phyloP scores from a whole-genome alignment of 2,113 vertebrate species.

The Gopherus flavomarginatus region DNA sequence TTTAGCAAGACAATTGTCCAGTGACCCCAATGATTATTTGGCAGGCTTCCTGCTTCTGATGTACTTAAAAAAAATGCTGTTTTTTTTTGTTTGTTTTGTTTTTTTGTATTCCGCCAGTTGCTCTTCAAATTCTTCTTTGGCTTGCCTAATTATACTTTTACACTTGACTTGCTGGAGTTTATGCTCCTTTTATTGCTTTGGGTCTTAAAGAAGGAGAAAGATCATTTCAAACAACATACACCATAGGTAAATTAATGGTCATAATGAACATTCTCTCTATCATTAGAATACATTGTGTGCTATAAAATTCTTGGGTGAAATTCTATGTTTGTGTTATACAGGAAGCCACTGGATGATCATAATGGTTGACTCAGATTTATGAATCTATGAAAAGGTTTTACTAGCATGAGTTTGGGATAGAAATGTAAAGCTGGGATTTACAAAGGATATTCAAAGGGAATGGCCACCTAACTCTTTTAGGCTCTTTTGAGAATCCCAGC shows the following conservation, averaged over 20 bases:
- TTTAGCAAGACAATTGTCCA: no score
- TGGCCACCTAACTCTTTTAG: neutral
- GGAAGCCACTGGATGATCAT: neutral
- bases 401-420: accelerated
- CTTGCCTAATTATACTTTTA: neutral
- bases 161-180: neutral
- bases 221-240: neutral
- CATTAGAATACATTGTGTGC: neutral
- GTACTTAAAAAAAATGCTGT: no score
- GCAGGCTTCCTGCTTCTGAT: no score
- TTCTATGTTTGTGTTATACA: neutral
- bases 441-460: neutral
- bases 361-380: neutral
- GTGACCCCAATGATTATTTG: no score
- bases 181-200: neutral
- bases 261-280: neutral
- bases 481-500: neutral
- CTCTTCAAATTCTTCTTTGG: neutral
- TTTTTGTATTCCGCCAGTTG: neutral
- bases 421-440: neutral
- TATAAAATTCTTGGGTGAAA: neutral
- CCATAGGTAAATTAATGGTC: no score
- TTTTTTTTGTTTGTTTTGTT: no score
- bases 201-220: neutral
- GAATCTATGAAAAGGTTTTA: neutral